Evolutionary conservation across 1,140 invertebrate species (phyloP).

Genomic region (Muscidifurax raptorellus): DNA sequence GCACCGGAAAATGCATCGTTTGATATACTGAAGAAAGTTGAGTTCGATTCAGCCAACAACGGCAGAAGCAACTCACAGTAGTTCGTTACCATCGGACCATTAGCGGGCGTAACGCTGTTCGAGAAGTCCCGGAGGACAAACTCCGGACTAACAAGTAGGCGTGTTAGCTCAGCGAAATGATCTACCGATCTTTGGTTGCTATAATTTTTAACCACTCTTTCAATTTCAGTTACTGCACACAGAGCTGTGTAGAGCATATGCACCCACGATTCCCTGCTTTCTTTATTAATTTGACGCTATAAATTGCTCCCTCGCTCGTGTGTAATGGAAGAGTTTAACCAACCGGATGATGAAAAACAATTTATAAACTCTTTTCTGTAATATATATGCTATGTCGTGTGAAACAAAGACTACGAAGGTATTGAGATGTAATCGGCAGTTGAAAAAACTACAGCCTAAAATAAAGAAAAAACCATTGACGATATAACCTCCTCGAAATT

Average conservation of each 20-base stretch:
- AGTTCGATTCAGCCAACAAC: neutral
- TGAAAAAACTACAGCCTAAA: neutral
- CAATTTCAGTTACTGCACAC: neutral
- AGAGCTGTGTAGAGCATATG: too few species aligned
- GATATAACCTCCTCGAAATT: neutral
- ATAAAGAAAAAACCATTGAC: too few species aligned
- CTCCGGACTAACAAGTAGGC: constrained; percentile 73
- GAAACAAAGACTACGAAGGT: neutral
- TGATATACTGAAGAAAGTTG: neutral
- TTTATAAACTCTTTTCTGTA: too few species aligned
- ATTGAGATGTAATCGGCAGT: neutral
- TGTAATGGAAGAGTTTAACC: too few species aligned
- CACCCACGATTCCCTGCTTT: neutral
- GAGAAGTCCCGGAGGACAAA: constrained; percentile 67
- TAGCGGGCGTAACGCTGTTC: constrained; percentile 73
- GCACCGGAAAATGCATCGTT: neutral
- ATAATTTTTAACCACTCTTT: constrained; percentile 60
- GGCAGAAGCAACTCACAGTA: constrained; percentile 64
- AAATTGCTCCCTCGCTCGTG: constrained; percentile 18
- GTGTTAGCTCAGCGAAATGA: constrained; percentile 67
- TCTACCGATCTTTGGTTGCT: constrained; percentile 69
- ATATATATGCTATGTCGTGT: too few species aligned
- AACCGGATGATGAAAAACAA: too few species aligned
- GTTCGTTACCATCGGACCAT: constrained; percentile 72
- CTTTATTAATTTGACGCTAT: constrained; percentile 1